Evolutionary conservation across 2,113 vertebrate genomes (phyloP).

Genomic region (Numida meleagris): DNA sequence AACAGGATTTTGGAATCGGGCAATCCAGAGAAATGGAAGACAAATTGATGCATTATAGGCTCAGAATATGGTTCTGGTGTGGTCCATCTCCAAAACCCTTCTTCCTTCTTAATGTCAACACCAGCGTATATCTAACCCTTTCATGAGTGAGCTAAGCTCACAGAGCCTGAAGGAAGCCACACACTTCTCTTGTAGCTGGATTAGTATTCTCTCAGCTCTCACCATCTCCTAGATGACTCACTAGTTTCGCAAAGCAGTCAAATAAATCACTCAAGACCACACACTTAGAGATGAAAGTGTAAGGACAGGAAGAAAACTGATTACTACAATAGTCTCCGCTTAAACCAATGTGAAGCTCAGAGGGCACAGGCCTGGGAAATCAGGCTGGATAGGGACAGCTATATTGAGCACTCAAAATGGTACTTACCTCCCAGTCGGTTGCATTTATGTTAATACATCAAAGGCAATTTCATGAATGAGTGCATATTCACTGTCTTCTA

Average conservation of each 20-base stretch:
- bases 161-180: not conserved
- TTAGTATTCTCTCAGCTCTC: not conserved
- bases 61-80: not conserved
- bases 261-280: not conserved
- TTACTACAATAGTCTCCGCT: not conserved
- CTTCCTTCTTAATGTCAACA: not conserved
- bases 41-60: not conserved
- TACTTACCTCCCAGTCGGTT: not conserved
- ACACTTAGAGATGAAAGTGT: not conserved
- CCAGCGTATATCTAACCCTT: not conserved
- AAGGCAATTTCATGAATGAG: not conserved
- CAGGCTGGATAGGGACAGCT: not conserved
- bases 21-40: not conserved
- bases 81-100: not conserved
- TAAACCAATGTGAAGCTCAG: not conserved
- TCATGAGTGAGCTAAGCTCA: not conserved
- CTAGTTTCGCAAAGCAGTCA: not conserved
- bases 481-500: not conserved
- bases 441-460: not conserved
- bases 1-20: not conserved
- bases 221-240: not conserved
- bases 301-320: not conserved
- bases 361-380: not conserved
- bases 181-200: rapidly evolving
- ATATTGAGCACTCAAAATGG: not conserved